These are phyloP conservation scores for Folsomia manolachei DNA, from an alignment of 2,888 invertebrate genomes.

Conservation along the genomic window DNA sequence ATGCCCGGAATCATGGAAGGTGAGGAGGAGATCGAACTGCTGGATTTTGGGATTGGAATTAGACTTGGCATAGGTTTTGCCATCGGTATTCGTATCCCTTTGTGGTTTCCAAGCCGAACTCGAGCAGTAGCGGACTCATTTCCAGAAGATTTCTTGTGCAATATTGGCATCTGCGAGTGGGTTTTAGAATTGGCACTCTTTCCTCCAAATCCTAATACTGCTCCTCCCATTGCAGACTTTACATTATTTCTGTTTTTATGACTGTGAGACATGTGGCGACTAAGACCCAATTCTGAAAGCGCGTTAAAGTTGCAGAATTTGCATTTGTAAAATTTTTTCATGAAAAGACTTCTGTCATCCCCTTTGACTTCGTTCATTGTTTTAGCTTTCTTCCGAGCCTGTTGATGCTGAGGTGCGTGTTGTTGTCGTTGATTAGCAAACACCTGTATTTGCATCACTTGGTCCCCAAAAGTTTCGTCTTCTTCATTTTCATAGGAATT, in stretches of 20 bases:
- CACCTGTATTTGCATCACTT: too few species aligned
- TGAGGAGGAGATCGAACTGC: too few species aligned
- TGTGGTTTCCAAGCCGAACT: too few species aligned
- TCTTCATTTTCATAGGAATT: too few species aligned
- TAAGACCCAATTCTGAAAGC: conserved; percentile 62
- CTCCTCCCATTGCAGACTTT: neutral
- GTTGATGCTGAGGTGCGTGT: neutral
- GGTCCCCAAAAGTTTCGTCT: too few species aligned
- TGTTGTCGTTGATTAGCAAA: neutral
- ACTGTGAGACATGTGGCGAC: conserved; percentile 57
- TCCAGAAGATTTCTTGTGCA: conserved; percentile 10
- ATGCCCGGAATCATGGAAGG: too few species aligned
- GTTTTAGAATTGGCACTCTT: conserved; percentile 22
- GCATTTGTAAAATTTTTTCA: conserved; percentile 52
- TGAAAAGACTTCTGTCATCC: neutral
- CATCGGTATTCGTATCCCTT: too few species aligned
- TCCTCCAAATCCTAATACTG: too few species aligned
- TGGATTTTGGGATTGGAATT: conserved; percentile 64
- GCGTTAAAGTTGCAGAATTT: conserved; percentile 62
- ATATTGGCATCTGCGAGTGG: conserved; percentile 44
- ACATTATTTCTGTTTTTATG: neutral
- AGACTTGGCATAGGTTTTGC: conserved; percentile 71
- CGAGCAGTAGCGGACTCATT: conserved; percentile 52
- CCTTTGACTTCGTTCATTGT: neutral
- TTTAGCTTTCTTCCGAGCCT: neutral